Evolutionary conservation across 1,140 invertebrate genomes (phyloP), one percentile per base, ranked within the genome.

Genomic region (Sesamia nonagrioides): DNA sequence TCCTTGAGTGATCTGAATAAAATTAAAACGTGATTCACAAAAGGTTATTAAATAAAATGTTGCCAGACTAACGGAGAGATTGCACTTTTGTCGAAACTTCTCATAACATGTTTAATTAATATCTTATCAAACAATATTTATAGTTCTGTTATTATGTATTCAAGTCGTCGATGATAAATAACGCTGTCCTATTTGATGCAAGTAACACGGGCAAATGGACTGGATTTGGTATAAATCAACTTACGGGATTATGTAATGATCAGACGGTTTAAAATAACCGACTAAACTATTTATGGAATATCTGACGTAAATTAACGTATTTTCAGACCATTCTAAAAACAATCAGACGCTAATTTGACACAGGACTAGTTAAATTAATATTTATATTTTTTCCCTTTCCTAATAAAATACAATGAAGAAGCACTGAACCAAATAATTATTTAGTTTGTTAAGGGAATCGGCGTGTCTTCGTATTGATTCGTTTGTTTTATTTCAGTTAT

Each of bases 101-200:
- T 13, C 9, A 73, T 58, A 15, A 21, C 11, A 13, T 35, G 6
- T 42, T 42, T 73, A 37, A 71, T 71, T 52, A 42, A 73, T 68
- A 68, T 73, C 42, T 73, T 73, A 52, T 73, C 52, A 56, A 3
- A n/a, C 33, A 72, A 56, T 56, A 42, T 73, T 73, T 73, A 58
- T 72, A 27, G 33, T 42, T 58, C 11, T 17, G 27, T 56, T 77
- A 77, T 80, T 76, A 69, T 27, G 42, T 80, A 80, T 80, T 72
- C 68, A 54, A 42, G 42, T 69, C 18, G 21, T 54, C 6, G 35
- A 56, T 54, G 52, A 78, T 79, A 60, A 71, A 75, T n/a, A n/a
- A n/a, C n/a, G 73, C 37, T 15, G 33, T 21, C 48, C 50, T 17
- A 80, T 80, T 80, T 52, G 66, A 72, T 80, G 9, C 18, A 6